Conservation (phyloP, 2,797 vertebrate genomes). For the Nannoperca obscura region DNA sequence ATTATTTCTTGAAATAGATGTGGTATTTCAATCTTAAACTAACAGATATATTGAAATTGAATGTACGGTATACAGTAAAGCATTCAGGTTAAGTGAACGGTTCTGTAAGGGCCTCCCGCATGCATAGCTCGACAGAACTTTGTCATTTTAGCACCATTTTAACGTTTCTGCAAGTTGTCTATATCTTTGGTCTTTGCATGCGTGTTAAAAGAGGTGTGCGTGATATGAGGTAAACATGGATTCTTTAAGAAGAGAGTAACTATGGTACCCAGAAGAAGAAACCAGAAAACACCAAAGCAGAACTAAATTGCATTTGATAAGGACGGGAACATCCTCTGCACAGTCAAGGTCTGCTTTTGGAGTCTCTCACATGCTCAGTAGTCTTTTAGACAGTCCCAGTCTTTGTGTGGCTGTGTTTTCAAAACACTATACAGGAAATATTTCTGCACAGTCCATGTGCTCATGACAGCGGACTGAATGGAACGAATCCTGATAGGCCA, state of each 20-base stretch:
- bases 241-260: background rate
- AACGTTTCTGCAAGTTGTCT: background rate
- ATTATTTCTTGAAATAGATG: background rate
- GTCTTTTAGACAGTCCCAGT: constrained; percentile 1
- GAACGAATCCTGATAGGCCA: constrained; percentile 32
- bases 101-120: background rate
- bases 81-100: background rate
- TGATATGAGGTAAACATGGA: background rate
- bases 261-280: constrained; percentile 6
- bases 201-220: background rate
- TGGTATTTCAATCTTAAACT: background rate
- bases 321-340: constrained; percentile 35
- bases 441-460: constrained; percentile 10
- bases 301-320: constrained; percentile 19
- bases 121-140: background rate
- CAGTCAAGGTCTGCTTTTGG: constrained; percentile 33
- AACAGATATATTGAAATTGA: background rate
- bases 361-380: constrained; percentile 6
- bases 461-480: constrained; percentile 21
- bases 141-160: background rate
- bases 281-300: background rate
- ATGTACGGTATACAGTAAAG: background rate
- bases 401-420: constrained; percentile 22
- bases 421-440: constrained; percentile 27
- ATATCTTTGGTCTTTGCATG: background rate